Percentiles rank a stretch among this genome's conserved stretches.
Conservation (phyloP, 1,140 invertebrate genomes). For the Luehdorfia chinensis region DNA sequence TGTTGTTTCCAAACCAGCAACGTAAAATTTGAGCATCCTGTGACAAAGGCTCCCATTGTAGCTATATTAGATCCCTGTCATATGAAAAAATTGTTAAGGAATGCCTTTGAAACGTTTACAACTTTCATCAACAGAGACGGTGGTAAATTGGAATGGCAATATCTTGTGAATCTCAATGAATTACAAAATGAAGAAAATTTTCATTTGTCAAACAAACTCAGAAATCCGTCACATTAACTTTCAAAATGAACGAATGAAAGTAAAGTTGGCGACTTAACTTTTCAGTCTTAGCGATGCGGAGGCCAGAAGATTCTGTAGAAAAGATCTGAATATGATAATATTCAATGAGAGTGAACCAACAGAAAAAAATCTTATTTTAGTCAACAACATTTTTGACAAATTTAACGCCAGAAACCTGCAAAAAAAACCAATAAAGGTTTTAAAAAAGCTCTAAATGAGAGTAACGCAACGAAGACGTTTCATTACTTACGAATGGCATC, state of each 20-base stretch:
- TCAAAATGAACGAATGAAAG: slow-evolving; percentile 29
- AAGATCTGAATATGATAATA: slow-evolving; percentile 6
- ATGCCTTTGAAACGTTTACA: not conserved
- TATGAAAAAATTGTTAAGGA: slow-evolving; percentile 12
- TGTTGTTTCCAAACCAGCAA: no score
- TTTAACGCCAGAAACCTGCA: not conserved
- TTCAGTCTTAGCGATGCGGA: slow-evolving; percentile 19
- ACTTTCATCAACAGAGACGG: no score
- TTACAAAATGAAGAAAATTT: not conserved
- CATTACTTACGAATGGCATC: not conserved
- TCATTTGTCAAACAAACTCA: slow-evolving; percentile 6
- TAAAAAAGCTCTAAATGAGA: not conserved
- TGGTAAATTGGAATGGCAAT: not conserved
- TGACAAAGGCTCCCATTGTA: no score
- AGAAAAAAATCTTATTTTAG: not conserved
- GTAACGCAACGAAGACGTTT: not conserved
- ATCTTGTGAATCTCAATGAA: not conserved
- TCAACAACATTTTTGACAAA: not conserved
- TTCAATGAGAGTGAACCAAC: not conserved
- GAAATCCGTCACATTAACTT: slow-evolving; percentile 15
- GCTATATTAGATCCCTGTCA: slow-evolving; percentile 24
- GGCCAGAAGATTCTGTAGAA: slow-evolving; percentile 20
- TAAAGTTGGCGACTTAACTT: slow-evolving; percentile 25
- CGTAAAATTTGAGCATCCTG: no score
- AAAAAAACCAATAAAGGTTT: not conserved